These are phyloP conservation scores for Paratilapia polleni DNA, from an alignment of 2,113 vertebrate species.

Conservation along the genomic window DNA sequence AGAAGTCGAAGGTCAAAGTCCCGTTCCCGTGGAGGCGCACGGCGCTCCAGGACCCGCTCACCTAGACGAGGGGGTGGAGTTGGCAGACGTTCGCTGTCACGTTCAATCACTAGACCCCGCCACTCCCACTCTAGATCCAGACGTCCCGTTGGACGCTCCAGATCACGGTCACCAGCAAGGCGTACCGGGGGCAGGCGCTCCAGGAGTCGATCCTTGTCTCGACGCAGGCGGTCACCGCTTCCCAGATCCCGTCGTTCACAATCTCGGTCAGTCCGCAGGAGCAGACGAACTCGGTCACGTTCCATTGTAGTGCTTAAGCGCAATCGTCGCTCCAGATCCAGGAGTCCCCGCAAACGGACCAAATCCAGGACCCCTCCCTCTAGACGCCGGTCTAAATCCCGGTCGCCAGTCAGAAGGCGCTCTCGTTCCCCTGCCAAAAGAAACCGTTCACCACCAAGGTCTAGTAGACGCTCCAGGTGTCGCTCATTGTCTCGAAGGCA, in stretches of 20 bases:
- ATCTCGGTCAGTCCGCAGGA: constrained; percentile 72
- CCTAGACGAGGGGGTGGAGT: constrained; percentile 57
- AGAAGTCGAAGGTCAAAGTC: constrained; percentile 70
- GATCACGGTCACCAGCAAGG: constrained; percentile 67
- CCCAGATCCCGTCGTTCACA: constrained; percentile 74
- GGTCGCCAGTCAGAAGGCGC: constrained; percentile 68
- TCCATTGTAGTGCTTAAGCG: constrained; percentile 73
- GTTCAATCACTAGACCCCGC: constrained; percentile 63
- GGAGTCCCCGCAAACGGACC: constrained; percentile 68
- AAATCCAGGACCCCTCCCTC: constrained; percentile 72
- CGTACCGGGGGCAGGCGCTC: constrained; percentile 74
- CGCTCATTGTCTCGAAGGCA: constrained; percentile 64
- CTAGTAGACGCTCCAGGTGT: constrained; percentile 67
- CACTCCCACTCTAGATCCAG: constrained; percentile 76
- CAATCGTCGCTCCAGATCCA: constrained; percentile 74
- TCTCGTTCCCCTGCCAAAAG: constrained; percentile 72
- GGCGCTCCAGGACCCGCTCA: constrained; percentile 74
- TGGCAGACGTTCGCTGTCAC: constrained; percentile 75
- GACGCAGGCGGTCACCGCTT: constrained; percentile 71
- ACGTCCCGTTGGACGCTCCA: constrained; percentile 69
- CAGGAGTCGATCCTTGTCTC: constrained; percentile 71
- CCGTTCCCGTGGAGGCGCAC: constrained; percentile 68
- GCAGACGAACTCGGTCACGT: constrained; percentile 77
- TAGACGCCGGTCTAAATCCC: constrained; percentile 67
- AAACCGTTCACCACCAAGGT: constrained; percentile 67